phyloP scores from a whole-genome alignment of 1,140 invertebrate genomes.

The Pogonomyrmex barbatus region DNA sequence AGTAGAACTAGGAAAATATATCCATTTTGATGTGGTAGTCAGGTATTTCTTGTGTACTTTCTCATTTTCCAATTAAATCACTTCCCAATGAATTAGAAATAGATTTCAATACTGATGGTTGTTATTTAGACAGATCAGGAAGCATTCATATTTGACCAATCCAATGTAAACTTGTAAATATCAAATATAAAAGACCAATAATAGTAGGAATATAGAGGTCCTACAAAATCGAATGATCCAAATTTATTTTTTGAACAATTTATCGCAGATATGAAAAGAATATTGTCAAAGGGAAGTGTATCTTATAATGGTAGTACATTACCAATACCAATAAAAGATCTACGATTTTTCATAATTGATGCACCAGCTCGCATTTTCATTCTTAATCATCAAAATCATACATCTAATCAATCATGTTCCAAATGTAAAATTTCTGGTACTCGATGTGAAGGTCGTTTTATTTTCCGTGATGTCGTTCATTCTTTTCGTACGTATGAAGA shows the following conservation, averaged over 20 bases:
- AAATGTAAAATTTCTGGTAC: conserved; percentile 64
- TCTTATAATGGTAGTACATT: neutral
- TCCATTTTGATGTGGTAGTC: neutral
- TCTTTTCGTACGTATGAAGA: conserved; percentile 43
- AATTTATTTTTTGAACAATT: conserved; percentile 20
- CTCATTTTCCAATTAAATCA: neutral
- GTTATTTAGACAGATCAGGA: conserved; percentile 22
- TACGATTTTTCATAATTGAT: conserved; percentile 59
- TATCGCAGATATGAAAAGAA: neutral
- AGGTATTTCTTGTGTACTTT: neutral
- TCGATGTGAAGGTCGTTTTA: neutral
- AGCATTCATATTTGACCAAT: conserved; percentile 16
- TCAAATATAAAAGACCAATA: neutral
- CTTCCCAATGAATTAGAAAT: conserved; percentile 15
- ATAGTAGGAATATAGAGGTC: conserved; percentile 26
- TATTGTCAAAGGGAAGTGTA: neutral
- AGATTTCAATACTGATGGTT: conserved; percentile 15
- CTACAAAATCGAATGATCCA: neutral
- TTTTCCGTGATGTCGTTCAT: conserved; percentile 34
- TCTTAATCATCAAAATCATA: conserved; percentile 27
- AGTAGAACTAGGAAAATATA: neutral
- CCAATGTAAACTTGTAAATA: conserved; percentile 6
- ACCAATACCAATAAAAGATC: neutral
- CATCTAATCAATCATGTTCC: conserved; percentile 54
- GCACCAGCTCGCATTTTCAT: conserved; percentile 58